Evolutionary conservation across 2,113 vertebrate species (phyloP).

Genomic region (Muscicapa adusta): DNA sequence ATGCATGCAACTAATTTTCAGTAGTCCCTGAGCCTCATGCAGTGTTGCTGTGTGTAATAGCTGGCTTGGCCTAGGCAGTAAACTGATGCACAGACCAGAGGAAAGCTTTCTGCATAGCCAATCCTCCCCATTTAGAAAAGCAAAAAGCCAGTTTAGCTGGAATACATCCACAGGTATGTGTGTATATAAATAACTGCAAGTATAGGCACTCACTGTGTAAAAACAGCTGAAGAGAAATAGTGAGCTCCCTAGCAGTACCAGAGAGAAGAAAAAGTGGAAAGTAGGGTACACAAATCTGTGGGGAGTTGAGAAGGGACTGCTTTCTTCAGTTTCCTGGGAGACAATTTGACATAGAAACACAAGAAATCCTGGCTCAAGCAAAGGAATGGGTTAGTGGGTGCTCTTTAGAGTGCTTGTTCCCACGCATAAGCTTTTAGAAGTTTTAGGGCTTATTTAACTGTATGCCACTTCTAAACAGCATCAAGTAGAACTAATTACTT

Average conservation of each 20-base stretch:
- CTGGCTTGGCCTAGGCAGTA: neutral
- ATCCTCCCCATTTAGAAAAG: neutral
- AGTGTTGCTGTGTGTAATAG: neutral
- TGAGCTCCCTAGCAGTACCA: neutral
- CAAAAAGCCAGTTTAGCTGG: neutral
- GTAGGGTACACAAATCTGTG: neutral
- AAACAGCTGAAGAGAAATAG: neutral
- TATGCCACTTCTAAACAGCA: neutral
- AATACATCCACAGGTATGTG: rapidly evolving
- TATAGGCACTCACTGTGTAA: neutral
- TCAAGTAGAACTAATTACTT: constrained; percentile 24
- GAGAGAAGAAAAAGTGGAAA: neutral
- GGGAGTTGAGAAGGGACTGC: neutral
- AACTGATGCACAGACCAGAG: neutral
- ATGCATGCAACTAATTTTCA: neutral
- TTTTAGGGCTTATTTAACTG: neutral
- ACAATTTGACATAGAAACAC: neutral
- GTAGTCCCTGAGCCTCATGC: rapidly evolving
- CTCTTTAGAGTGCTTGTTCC: neutral
- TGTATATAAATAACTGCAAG: neutral
- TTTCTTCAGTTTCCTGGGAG: constrained; percentile 3
- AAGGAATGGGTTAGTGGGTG: neutral
- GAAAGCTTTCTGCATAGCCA: neutral
- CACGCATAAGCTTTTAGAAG: neutral
- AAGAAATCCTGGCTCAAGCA: neutral